Evolutionary conservation across 2,113 vertebrate genomes (phyloP).

Genomic region (Theristicus caerulescens): DNA sequence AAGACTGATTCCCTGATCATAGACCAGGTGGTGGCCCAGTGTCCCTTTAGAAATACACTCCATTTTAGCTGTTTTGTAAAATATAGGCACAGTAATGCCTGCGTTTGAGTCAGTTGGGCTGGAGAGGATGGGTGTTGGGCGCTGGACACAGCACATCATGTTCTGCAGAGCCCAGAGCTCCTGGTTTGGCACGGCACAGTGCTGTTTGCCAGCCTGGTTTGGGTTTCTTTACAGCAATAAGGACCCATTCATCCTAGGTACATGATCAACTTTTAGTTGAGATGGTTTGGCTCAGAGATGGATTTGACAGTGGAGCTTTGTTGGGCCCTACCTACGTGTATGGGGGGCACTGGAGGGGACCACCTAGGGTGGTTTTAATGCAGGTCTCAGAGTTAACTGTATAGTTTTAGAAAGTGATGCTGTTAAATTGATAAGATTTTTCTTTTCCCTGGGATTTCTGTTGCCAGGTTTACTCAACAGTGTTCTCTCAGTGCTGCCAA

Average conservation of each 20-base stretch:
- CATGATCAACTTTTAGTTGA: neutral
- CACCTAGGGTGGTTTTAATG: neutral
- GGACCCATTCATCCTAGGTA: neutral
- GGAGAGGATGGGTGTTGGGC: neutral
- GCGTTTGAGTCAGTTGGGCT: neutral
- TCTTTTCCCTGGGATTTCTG: neutral
- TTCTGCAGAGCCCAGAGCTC: neutral
- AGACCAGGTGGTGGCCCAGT: neutral
- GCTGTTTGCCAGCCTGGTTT: neutral
- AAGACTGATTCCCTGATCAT: neutral
- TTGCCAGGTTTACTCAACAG: neutral
- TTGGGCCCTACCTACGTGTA: neutral
- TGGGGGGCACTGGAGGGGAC: neutral
- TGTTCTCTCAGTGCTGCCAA: neutral
- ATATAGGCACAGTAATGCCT: neutral
- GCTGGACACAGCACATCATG: fast-evolving
- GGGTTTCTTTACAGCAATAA: neutral
- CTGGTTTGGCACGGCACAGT: neutral
- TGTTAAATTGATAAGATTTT: neutral
- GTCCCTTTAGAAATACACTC: neutral
- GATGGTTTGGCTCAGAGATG: neutral
- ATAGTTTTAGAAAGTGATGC: neutral
- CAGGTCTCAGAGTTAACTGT: neutral
- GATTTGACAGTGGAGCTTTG: neutral
- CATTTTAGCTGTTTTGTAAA: neutral